Conservation (phyloP, 2,797 vertebrate species). For the Echeneis naucrates region DNA sequence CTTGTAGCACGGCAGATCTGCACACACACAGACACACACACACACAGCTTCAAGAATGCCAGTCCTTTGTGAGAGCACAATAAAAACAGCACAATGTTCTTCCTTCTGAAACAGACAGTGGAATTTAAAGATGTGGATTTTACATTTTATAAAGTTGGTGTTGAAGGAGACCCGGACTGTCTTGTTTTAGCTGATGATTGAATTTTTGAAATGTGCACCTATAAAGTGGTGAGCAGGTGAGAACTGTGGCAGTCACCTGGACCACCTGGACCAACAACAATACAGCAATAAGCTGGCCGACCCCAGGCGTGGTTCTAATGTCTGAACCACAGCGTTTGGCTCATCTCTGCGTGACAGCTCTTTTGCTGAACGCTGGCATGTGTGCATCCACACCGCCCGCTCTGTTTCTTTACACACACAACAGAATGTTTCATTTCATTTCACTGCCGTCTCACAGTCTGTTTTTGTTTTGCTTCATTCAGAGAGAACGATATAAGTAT, state of each 20-base stretch:
- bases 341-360: background rate
- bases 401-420: too few relatives aligned
- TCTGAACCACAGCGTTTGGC: background rate
- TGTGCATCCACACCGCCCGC: too few relatives aligned
- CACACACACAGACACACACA: conserved; percentile 39
- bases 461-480: background rate
- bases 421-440: background rate
- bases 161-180: background rate
- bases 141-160: background rate
- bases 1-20: conserved; percentile 63
- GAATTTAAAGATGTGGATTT: background rate
- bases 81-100: conserved; percentile 34
- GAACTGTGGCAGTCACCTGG: too few relatives aligned
- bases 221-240: too few relatives aligned
- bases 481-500: background rate
- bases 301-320: too few relatives aligned
- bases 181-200: background rate
- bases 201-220: background rate
- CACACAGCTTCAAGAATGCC: conserved; percentile 48
- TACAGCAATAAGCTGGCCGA: background rate
- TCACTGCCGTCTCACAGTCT: background rate
- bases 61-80: conserved; percentile 60
- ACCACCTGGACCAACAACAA: background rate
- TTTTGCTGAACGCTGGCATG: background rate
- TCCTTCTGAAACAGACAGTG: conserved; percentile 5